Percentiles rank a stretch among this genome's conserved stretches.
phyloP scores from a whole-genome alignment of 1,140 invertebrate genomes.

The Drosophila suzukii region DNA sequence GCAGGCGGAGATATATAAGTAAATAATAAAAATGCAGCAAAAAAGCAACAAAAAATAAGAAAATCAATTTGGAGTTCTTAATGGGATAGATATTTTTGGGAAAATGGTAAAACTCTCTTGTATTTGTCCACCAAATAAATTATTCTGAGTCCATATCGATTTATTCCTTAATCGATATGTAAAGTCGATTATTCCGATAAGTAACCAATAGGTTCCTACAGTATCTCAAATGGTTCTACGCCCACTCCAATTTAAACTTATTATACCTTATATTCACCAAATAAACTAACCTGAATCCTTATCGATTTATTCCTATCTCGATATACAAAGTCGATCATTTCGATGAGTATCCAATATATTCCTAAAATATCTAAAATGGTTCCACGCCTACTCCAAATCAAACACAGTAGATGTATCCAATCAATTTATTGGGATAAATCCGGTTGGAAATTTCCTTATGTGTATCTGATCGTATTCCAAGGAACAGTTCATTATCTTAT shows the following conservation, averaged over 20 bases:
- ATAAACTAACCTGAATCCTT: too few species aligned
- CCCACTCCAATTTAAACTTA: too few species aligned
- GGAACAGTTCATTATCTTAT: slow-evolving; percentile 3
- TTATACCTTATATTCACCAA: too few species aligned
- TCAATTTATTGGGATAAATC: slow-evolving; percentile 6
- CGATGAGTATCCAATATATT: too few species aligned
- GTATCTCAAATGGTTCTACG: too few species aligned
- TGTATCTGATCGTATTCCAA: neutral
- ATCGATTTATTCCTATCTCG: too few species aligned
- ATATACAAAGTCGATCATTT: too few species aligned
- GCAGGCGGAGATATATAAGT: slow-evolving; percentile 67
- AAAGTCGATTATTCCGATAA: too few species aligned
- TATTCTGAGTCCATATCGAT: too few species aligned
- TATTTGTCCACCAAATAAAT: neutral
- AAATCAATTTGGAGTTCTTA: neutral
- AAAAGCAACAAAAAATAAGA: slow-evolving; percentile 60
- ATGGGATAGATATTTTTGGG: neutral
- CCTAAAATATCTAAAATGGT: too few species aligned
- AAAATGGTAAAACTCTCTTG: neutral
- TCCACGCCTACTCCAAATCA: neutral
- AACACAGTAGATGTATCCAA: slow-evolving; percentile 3
- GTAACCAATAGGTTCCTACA: too few species aligned
- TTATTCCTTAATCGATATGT: too few species aligned
- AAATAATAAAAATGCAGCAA: slow-evolving; percentile 71
- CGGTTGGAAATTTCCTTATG: neutral